These are phyloP conservation scores for Lacerta agilis DNA, from an alignment of 2,797 vertebrate genomes.

Conservation along the genomic window DNA sequence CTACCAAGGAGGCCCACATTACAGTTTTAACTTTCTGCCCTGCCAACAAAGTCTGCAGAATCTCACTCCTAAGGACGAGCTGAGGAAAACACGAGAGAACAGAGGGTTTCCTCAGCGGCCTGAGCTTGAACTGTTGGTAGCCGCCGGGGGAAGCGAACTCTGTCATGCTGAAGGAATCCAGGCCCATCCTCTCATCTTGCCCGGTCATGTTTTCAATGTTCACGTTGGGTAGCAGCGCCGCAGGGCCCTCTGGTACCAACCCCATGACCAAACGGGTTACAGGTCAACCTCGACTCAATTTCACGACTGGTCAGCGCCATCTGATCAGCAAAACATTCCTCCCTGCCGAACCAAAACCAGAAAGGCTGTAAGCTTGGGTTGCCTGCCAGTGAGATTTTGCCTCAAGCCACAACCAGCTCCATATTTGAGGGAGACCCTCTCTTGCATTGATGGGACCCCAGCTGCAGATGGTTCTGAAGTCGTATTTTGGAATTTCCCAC, in stretches of 20 bases:
- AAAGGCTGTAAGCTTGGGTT: too few relatives aligned
- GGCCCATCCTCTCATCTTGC: fast-evolving
- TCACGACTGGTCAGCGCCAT: too few relatives aligned
- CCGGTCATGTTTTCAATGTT: fast-evolving
- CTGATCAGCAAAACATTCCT: not conserved
- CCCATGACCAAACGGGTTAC: not conserved
- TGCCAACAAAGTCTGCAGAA: not conserved
- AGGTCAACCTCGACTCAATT: not conserved
- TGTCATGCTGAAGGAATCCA: not conserved
- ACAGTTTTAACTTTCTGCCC: not conserved
- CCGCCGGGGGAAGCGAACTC: not conserved
- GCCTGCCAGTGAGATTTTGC: not conserved
- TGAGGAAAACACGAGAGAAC: too few relatives aligned
- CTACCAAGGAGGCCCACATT: not conserved
- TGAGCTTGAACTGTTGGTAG: not conserved
- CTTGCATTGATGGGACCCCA: not conserved
- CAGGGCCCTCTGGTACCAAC: not conserved
- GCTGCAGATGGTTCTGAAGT: not conserved
- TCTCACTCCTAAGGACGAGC: not conserved
- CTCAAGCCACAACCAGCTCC: not conserved
- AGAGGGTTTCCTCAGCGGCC: too few relatives aligned
- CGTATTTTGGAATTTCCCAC: not conserved
- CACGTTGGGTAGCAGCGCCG: not conserved
- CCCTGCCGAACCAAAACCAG: too few relatives aligned
- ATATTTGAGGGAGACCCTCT: not conserved